These are phyloP conservation scores for Asobara japonica DNA, from an alignment of 1,140 invertebrate genomes.

Conservation along the genomic window DNA sequence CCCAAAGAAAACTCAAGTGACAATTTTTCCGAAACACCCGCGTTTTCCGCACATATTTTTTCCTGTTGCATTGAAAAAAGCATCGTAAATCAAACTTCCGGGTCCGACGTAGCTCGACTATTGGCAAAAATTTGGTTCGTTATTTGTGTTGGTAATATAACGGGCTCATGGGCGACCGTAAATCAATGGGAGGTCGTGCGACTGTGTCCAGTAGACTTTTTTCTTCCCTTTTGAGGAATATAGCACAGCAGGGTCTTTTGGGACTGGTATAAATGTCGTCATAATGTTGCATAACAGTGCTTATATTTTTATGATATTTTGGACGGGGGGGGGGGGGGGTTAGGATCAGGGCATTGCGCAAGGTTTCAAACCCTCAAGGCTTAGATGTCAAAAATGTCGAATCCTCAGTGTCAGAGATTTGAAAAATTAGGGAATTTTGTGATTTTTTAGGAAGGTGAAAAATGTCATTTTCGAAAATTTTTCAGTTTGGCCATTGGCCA, in stretches of 20 bases:
- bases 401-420: neutral
- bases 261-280: neutral
- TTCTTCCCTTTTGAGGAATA: neutral
- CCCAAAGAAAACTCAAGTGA: neutral
- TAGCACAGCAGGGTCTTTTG: neutral
- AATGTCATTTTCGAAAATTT: too few relatives aligned
- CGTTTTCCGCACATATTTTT: neutral
- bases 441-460: too few relatives aligned
- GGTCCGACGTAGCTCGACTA: neutral
- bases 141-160: constrained; percentile 16
- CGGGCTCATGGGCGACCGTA: neutral
- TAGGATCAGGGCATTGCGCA: neutral
- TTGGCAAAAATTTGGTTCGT: constrained; percentile 8
- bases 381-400: neutral
- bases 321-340: neutral
- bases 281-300: neutral
- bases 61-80: neutral
- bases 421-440: too few relatives aligned
- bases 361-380: neutral
- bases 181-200: constrained; percentile 9
- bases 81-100: constrained; percentile 1
- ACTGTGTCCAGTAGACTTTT: neutral
- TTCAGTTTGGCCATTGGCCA: too few relatives aligned
- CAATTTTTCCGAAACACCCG: neutral
- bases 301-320: constrained; percentile 14